These are phyloP conservation scores for Hirtodrosophila trivittata DNA, from an alignment of 2,888 invertebrate genomes.

Conservation along the genomic window DNA sequence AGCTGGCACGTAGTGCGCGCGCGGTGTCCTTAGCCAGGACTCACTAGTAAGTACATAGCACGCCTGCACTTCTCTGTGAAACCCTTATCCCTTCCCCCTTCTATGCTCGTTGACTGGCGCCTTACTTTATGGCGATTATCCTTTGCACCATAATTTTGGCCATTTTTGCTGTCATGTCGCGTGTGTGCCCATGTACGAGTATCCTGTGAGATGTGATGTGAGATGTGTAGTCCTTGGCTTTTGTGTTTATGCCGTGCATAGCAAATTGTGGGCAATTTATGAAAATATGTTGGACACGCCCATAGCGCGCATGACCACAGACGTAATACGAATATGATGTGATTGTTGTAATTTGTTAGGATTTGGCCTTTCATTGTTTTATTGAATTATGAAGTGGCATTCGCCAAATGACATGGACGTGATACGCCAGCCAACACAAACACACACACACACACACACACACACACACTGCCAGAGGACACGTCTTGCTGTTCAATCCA, in stretches of 20 bases:
- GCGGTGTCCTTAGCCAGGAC: constrained; percentile 30
- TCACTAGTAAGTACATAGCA: constrained; percentile 18
- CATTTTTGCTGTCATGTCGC: constrained; percentile 52
- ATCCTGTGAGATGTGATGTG: background rate
- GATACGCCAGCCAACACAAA: background rate
- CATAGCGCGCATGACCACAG: constrained; percentile 1
- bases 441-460: too few relatives aligned
- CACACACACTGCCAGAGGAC: too few relatives aligned
- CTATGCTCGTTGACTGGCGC: constrained; percentile 5
- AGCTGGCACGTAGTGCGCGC: constrained; percentile 34
- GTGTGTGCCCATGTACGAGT: constrained; percentile 32
- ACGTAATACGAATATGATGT: constrained; percentile 58
- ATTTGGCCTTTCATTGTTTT: constrained; percentile 79
- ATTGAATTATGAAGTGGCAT: constrained; percentile 82
- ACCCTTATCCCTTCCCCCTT: background rate
- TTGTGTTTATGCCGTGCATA: constrained; percentile 62
- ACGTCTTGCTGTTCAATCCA: too few relatives aligned
- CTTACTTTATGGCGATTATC: constrained; percentile 60
- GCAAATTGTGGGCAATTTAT: constrained; percentile 78
- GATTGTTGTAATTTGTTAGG: constrained; percentile 75
- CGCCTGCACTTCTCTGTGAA: constrained; percentile 18
- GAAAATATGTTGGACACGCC: constrained; percentile 63
- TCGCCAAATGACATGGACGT: constrained; percentile 69
- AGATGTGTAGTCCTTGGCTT: constrained; percentile 24
- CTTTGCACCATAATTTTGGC: constrained; percentile 69